Base-by-base conservation (phyloP, 2,888 invertebrate species). In the Apoda limacodes region DNA sequence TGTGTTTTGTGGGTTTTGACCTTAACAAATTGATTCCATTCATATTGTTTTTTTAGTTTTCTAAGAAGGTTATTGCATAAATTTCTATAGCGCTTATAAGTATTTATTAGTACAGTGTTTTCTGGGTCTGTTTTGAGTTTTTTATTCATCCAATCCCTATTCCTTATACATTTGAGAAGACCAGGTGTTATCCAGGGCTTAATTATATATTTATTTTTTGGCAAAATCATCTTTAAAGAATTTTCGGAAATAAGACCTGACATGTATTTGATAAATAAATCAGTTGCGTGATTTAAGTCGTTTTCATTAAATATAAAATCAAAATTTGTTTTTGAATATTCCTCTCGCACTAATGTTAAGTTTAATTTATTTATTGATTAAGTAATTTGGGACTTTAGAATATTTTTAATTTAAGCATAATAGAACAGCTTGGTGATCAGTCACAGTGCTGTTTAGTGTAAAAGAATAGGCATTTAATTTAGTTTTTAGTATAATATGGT, bases 21-120 rank as follows among this genome's bases (percentile, higher is more conserved):
- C n/a, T 9, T 13, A 13, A 6, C n/a, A 5, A 28, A 5, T n/a
- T 15, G 9, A 13, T 21, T 9, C 12, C 5, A 11, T 5, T 31
- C 31, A 26, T 26, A 39, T 24, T 6, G 35, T 22, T 11, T 35
- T 20, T 42, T 37, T 13, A 37, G 22, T 11, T 37, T 32, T 29
- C 35, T 42, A 27, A 43, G 37, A 11, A 37, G 38, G 5, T 13
- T 31, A 30, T 40, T 45, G 28, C 25, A 23, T 40, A 37, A 10
- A 36, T 39, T 35, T 36, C 37, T 23, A 32, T 39, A 26, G 28
- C 34, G 15, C 19, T 11, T 28, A 13, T 29, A 13, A 6, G 17
- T 17, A 17, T 14, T 13, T 6, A 20, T 21, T 9, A 31, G 13
- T 13, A 22, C 22, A 20, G 14, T 22, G 11, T 31, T 31, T 14